Percentiles rank a stretch among this genome's conserved stretches.
These are phyloP conservation scores for Axea sp. DNA, from an alignment of 2,888 invertebrate genomes.

Conservation along the genomic window DNA sequence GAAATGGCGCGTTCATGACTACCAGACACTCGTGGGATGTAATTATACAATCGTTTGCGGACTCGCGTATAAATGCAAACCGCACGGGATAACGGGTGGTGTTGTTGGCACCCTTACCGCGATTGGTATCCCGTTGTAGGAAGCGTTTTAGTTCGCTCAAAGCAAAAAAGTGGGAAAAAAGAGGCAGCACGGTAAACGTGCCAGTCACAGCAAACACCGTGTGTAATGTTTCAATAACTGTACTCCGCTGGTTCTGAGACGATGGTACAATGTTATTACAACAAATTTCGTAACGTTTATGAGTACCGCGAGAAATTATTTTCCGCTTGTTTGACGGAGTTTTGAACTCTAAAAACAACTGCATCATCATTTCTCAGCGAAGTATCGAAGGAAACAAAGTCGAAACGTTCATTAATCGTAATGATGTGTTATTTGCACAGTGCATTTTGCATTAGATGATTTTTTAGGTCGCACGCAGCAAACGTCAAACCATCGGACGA, in stretches of 20 bases:
- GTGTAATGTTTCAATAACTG: constrained; percentile 37
- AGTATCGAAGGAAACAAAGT: too few relatives aligned
- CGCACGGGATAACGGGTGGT: constrained; percentile 43
- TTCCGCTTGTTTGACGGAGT: constrained; percentile 1
- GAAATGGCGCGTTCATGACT: constrained; percentile 31
- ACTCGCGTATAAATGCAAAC: constrained; percentile 37
- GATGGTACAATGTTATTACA: constrained; percentile 38
- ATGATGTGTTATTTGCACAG: neutral
- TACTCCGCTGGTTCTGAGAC: constrained; percentile 5
- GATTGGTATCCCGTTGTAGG: constrained; percentile 29
- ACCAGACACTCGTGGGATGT: constrained; percentile 28
- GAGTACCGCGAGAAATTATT: constrained; percentile 5
- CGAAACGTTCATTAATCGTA: constrained; percentile 1
- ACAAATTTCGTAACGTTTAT: constrained; percentile 19
- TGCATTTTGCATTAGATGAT: neutral
- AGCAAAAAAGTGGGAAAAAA: constrained; percentile 1
- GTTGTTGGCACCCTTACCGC: constrained; percentile 44
- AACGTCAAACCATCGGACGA: neutral
- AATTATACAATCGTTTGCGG: constrained; percentile 41
- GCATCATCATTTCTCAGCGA: constrained; percentile 1
- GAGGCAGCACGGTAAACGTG: constrained; percentile 21
- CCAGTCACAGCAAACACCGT: constrained; percentile 34
- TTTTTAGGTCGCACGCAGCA: neutral
- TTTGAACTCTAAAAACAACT: constrained; percentile 1
- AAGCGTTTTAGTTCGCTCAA: constrained; percentile 22